Evolutionary conservation across 2,113 vertebrate species (phyloP).

Genomic region (Brachypodius melanocephalos): DNA sequence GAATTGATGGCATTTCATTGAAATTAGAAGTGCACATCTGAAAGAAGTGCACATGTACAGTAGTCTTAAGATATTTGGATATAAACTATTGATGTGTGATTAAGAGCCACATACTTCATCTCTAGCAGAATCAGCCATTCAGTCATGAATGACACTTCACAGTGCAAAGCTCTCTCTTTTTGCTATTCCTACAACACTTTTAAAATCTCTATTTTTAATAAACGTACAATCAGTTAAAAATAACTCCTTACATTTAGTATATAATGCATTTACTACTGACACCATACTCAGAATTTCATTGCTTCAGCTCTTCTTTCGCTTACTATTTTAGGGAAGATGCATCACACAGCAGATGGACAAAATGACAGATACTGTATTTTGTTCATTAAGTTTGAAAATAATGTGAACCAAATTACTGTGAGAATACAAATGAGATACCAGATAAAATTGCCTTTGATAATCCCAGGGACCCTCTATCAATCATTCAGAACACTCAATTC

Average conservation of each 20-base stretch:
- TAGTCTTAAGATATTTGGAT: neutral
- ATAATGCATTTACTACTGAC: neutral
- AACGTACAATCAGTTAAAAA: constrained; percentile 4
- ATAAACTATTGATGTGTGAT: neutral
- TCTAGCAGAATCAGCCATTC: neutral
- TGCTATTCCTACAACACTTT: neutral
- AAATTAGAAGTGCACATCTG: neutral
- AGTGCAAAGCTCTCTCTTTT: neutral
- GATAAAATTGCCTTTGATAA: neutral
- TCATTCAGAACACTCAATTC: neutral
- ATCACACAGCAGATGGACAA: constrained; percentile 41
- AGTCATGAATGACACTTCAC: neutral
- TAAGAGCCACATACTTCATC: neutral
- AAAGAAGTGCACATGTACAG: neutral
- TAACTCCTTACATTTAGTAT: neutral
- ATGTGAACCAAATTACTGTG: neutral
- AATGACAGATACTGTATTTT: constrained; percentile 21
- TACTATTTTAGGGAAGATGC: constrained; percentile 22
- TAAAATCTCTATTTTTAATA: constrained; percentile 1
- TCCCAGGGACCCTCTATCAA: neutral
- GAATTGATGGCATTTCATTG: neutral
- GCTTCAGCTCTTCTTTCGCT: constrained; percentile 10
- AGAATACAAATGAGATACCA: neutral
- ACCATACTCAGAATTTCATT: neutral
- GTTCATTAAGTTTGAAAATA: constrained; percentile 45